phyloP scores from a whole-genome alignment of 1,140 invertebrate species.

The Drosophila novamexicana region DNA sequence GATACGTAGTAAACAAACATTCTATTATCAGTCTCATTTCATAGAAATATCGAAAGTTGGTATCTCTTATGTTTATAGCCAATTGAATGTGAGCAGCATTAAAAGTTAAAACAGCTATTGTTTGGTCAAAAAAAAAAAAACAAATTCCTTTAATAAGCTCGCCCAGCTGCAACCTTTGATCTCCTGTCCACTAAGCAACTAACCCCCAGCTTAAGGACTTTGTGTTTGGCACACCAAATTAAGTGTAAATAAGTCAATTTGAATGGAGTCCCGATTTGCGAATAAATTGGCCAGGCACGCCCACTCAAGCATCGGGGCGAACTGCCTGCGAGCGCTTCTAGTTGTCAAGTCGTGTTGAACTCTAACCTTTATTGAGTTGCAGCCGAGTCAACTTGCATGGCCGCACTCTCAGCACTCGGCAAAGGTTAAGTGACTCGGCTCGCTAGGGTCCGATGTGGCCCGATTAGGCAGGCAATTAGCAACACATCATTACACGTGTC shows the following conservation, averaged over 20 bases:
- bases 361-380: constrained; percentile 59
- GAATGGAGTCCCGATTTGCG: constrained; percentile 28
- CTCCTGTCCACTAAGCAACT: constrained; percentile 14
- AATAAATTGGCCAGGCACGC: constrained; percentile 33
- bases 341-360: constrained; percentile 36
- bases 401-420: neutral
- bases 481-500: constrained; percentile 78
- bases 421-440: constrained; percentile 19
- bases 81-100: no score
- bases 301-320: constrained; percentile 3
- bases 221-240: constrained; percentile 33
- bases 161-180: constrained; percentile 9
- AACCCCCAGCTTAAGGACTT: constrained; percentile 18
- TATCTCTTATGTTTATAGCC: no score
- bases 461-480: constrained; percentile 64
- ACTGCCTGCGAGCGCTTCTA: constrained; percentile 3
- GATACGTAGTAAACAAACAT: no score
- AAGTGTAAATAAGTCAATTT: constrained; percentile 51
- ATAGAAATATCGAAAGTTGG: no score
- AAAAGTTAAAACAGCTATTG: no score
- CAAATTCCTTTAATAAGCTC: neutral
- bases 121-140: no score
- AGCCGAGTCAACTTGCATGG: constrained; percentile 4
- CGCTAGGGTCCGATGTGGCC: constrained; percentile 40
- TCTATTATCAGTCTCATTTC: no score